Evolutionary conservation across 92 coral and sea anemone species (phyloP), one percentile per base, ranked within the genome.

Genomic region (Palythoa grandis): DNA sequence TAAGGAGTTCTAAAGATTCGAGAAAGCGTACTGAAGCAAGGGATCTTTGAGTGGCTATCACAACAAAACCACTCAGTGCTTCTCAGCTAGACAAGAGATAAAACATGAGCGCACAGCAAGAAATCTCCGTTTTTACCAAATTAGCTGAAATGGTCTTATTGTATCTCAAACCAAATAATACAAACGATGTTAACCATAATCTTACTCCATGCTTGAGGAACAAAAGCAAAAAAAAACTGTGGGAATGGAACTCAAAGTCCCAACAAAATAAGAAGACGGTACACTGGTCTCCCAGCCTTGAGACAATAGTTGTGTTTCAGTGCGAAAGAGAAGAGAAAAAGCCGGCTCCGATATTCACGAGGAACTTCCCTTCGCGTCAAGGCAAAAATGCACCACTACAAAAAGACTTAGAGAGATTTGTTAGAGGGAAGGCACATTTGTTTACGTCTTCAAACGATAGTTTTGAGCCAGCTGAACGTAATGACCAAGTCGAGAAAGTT

Each of bases 391-490:
- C 85, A 15, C 85, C 85, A 2, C 63, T 80, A 3, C 85, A 80
- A 80, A 80, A 80, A 17, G 85, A 80, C 74, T 47, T 80, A 39
- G 40, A 80, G 24, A 23, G 85, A 52, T 43, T 80, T 40, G 1
- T 22, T 16, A 65, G 22, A 22, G 7, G 66, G 63, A 66, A 80
- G 66, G 22, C 66, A 0, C 60, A 74, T 3, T 1, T 80, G 61
- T 80, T 80, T 80, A 65, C 85, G 14, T 80, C 85, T 66, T 80
- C 74, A 24, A 80, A 47, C 7, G 85, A 80, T 43, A 80, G 85
- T 17, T 80, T 80, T 80, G 85, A 80, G 70, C 56, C 74, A 25
- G 24, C 60, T 80, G 74, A 66, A 22, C 7, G 4, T 9, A 13
- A 6, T 4, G 15, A 38, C n/a, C 11, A 3, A 3, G 5, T 24